These are phyloP conservation scores for Zaprionus bogoriensis DNA, from an alignment of 2,888 invertebrate species.

Conservation along the genomic window DNA sequence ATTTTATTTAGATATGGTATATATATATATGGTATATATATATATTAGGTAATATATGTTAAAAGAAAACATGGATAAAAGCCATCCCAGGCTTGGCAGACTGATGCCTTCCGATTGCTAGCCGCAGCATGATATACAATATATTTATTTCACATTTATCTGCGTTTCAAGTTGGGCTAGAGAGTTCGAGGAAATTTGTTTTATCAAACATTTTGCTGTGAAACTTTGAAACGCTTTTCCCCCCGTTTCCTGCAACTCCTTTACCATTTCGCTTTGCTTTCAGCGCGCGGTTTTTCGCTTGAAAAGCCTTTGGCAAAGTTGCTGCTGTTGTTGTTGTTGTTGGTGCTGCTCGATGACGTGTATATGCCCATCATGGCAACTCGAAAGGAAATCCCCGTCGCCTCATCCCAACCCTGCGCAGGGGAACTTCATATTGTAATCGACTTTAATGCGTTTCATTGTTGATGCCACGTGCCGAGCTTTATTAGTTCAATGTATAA, in stretches of 20 bases:
- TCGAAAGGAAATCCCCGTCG: conserved; percentile 21
- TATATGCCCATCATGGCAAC: conserved; percentile 22
- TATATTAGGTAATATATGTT: too few species aligned
- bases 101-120: not conserved
- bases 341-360: conserved; percentile 52
- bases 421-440: conserved; percentile 80
- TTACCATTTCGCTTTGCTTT: not conserved
- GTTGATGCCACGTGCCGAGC: conserved; percentile 83
- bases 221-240: conserved; percentile 19
- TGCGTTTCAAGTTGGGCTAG: not conserved
- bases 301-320: conserved; percentile 23
- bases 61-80: not conserved
- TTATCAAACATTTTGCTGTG: not conserved
- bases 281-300: conserved; percentile 46
- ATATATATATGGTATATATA: too few species aligned
- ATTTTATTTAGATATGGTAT: too few species aligned
- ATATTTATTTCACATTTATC: not conserved
- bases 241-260: not conserved
- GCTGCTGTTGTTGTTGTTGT: conserved; percentile 9
- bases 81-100: not conserved
- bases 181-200: not conserved
- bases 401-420: not conserved
- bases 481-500: conserved; percentile 82
- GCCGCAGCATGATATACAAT: not conserved
- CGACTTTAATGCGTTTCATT: conserved; percentile 84